phyloP scores from a whole-genome alignment of 2,797 vertebrate species.

The Adrianichthys oophorus region DNA sequence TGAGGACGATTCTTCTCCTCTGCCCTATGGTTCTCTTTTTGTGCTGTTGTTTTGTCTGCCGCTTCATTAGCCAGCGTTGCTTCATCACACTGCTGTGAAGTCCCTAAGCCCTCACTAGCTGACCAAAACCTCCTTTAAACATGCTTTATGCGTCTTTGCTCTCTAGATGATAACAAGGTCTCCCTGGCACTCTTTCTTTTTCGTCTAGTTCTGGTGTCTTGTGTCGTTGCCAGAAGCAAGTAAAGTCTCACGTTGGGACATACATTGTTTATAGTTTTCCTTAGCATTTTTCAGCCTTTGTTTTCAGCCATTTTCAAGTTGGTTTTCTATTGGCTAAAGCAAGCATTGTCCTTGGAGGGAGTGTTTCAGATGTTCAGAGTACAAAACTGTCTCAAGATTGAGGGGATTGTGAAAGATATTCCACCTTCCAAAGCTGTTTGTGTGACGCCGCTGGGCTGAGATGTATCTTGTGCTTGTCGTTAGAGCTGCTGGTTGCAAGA shows the following conservation, averaged over 20 bases:
- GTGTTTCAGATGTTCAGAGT: constrained; percentile 19
- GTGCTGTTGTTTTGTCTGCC: constrained; percentile 50
- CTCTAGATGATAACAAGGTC: constrained; percentile 51
- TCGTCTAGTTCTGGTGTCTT: constrained; percentile 38
- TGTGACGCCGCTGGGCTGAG: constrained; percentile 24
- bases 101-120: constrained; percentile 45
- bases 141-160: constrained; percentile 30
- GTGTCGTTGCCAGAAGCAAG: constrained; percentile 38
- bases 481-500: constrained; percentile 48
- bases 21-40: constrained; percentile 27
- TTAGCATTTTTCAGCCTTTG: constrained; percentile 15
- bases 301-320: too few relatives aligned
- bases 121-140: constrained; percentile 49
- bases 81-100: constrained; percentile 65
- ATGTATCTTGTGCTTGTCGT: constrained; percentile 49
- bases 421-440: constrained; percentile 36
- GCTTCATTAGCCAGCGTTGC: constrained; percentile 66
- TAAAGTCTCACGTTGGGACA: constrained; percentile 56
- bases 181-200: constrained; percentile 28
- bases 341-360: constrained; percentile 20
- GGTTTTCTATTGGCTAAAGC: too few relatives aligned
- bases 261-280: background rate
- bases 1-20: constrained; percentile 16
- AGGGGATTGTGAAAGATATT: constrained; percentile 18
- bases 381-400: constrained; percentile 14